Conservation (phyloP, 2,113 vertebrate genomes). For the Motacilla tschutschensis region DNA sequence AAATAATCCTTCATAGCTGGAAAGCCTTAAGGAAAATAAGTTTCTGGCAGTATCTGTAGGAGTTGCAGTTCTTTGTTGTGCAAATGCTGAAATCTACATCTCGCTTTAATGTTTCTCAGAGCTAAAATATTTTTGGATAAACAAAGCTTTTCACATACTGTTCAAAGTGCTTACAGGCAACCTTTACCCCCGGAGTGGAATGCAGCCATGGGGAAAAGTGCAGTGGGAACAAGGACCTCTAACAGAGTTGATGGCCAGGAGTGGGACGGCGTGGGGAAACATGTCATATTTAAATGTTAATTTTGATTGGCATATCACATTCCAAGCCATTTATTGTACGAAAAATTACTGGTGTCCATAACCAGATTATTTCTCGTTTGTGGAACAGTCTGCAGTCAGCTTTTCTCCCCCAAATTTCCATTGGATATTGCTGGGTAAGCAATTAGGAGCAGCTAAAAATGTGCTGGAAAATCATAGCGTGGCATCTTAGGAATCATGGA, state of each 20-base stretch:
- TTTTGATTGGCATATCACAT: not conserved
- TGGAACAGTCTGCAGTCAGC: not conserved
- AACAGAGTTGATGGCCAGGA: not conserved
- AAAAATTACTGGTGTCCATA: not conserved
- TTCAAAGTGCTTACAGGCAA: not conserved
- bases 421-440: not conserved
- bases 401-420: not conserved
- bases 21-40: not conserved
- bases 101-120: not conserved
- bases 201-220: not conserved
- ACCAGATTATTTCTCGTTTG: not conserved
- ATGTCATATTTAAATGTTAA: not conserved
- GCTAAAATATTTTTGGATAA: constrained; percentile 11
- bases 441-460: not conserved
- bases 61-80: not conserved
- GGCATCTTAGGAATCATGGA: not conserved
- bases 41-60: not conserved
- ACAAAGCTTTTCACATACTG: not conserved
- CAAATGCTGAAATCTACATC: not conserved
- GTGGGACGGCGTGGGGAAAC: not conserved
- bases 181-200: not conserved
- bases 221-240: not conserved
- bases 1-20: not conserved
- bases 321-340: not conserved
- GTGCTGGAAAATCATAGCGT: not conserved